Base-by-base conservation (phyloP, 2,113 vertebrate species). In the Pachypanchax playfairii region DNA sequence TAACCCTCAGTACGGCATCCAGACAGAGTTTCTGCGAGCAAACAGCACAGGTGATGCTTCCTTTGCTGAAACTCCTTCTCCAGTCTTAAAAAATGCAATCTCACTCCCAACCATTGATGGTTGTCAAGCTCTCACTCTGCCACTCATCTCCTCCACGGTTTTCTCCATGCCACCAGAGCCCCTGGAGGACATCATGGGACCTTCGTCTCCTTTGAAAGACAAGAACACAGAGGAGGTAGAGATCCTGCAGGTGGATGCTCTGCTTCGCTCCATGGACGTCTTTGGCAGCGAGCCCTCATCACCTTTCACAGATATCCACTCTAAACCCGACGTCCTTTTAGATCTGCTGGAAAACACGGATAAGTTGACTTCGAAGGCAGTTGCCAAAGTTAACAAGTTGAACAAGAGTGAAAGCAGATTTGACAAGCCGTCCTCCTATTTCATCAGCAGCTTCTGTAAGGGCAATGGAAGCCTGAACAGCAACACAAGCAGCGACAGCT, bases 81-180 rank as follows among this genome's bases (percentile, higher is more conserved):
- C 97, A 0, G 97, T 99, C 57, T 93, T 99, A 70, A 99, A 99
- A 88, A 99, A 99, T 6, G 96, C 97, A 61, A 99, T 99, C 87
- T 99, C 97, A 1, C 96, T 99, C 42, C 97, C 97, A 1, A 90
- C 95, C 25, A 98, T 98, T 0, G 97, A 96, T 3, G 95, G 95
- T 24, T 95, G 95, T 75, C 97, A 99, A 85, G 97, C 97, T 0
- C 94, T 99, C 39, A 96, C 92, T 0, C 65, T 99, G 57, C 97
- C 96, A 12, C 74, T 95, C 38, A 54, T 98, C 80, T 94, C 94
- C 35, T 92, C 94, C 1, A 87, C 93, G 21, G 93, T 93, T 6
- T 95, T 96, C 82, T 91, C 89, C 36, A 86, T 94, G 77, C 92
- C 92, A 36, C 91, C 88, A 7, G 95, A 95, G 76, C 91, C 94